Evolutionary conservation across 92 coral and sea anemone genomes (phyloP).

Genomic region (Isaurus tuberculatus): DNA sequence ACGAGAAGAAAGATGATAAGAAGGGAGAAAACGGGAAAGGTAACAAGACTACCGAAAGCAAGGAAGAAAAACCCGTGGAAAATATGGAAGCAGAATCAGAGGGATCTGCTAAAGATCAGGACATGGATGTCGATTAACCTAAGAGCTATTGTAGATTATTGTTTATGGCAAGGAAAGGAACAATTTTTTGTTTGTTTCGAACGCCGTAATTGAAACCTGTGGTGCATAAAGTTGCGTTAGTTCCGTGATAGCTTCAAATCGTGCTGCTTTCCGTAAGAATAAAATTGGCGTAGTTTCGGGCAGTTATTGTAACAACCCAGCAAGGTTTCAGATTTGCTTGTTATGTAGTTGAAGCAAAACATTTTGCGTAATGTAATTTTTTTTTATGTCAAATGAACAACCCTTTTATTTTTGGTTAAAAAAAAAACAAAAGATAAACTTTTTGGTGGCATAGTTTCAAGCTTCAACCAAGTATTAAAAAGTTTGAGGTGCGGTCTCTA

Average conservation of each 20-base stretch:
- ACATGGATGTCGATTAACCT: constrained; percentile 25
- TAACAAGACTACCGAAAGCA: constrained; percentile 16
- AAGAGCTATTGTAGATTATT: not conserved
- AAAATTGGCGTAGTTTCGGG: not conserved
- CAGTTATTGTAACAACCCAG: not conserved
- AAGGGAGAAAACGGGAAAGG: constrained; percentile 41
- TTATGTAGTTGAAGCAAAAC: not conserved
- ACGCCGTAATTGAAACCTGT: not conserved
- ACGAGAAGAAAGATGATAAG: constrained; percentile 72
- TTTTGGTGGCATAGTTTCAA: not conserved
- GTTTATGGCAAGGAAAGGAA: not conserved
- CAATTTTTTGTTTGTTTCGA: not conserved
- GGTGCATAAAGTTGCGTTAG: not conserved
- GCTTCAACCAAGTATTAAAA: not conserved
- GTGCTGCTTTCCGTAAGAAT: not conserved
- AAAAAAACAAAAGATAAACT: not conserved
- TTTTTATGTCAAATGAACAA: not conserved
- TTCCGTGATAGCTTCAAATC: not conserved
- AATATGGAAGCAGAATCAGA: constrained; percentile 51
- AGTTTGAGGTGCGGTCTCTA: not conserved
- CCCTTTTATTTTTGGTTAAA: not conserved
- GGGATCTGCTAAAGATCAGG: constrained; percentile 23
- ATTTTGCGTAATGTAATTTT: not conserved
- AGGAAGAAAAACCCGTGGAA: constrained; percentile 58
- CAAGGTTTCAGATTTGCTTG: not conserved